phyloP scores from a whole-genome alignment of 2,888 invertebrate genomes.

The Mesorhabditis belari region DNA sequence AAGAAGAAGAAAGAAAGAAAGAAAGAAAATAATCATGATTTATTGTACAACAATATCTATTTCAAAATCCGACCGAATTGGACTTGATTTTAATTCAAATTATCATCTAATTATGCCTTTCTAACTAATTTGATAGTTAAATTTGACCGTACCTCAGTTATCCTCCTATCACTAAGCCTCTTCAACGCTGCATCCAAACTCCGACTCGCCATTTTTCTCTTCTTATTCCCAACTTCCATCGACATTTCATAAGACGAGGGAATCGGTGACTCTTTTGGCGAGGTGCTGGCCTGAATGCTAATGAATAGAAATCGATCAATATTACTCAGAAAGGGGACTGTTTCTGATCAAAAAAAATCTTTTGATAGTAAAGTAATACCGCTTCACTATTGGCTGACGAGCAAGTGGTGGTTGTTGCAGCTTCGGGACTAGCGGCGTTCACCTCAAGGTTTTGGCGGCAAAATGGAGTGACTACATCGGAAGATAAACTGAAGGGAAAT shows the following conservation, averaged over 20 bases:
- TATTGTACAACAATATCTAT: neutral
- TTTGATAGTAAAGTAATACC: too few species aligned
- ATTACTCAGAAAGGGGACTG: too few species aligned
- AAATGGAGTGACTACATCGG: too few species aligned
- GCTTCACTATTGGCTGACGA: neutral
- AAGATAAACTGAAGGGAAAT: too few species aligned
- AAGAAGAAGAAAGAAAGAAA: neutral
- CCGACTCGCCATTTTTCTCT: neutral
- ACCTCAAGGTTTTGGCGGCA: too few species aligned
- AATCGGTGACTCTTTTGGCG: neutral
- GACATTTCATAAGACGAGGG: neutral
- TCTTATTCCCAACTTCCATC: neutral
- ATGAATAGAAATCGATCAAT: too few species aligned
- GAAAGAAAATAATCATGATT: neutral
- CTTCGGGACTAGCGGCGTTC: neutral
- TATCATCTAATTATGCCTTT: too few species aligned
- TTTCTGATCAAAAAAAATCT: too few species aligned
- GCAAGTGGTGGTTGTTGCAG: neutral
- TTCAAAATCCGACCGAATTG: neutral
- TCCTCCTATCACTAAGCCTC: slow-evolving; percentile 25
- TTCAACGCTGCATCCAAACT: slow-evolving; percentile 36
- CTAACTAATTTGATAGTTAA: too few species aligned
- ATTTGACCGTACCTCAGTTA: neutral
- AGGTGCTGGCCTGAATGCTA: neutral
- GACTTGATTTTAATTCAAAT: too few species aligned